Percentiles rank a stretch among this genome's conserved stretches.
Evolutionary conservation across 2,888 invertebrate species (phyloP).

Genomic region (Diarsia mendica): DNA sequence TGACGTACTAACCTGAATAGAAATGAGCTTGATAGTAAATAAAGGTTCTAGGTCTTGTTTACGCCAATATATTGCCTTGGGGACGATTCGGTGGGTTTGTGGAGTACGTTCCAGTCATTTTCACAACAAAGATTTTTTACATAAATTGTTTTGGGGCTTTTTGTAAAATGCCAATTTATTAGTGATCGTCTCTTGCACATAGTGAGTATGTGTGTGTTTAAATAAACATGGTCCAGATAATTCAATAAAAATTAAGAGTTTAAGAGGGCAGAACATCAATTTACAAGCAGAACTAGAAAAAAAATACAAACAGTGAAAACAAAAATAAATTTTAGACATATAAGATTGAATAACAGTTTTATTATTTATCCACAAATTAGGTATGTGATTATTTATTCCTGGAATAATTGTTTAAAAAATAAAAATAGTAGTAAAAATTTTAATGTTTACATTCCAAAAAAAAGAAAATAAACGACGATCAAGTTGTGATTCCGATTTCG

Average conservation of each 20-base stretch:
- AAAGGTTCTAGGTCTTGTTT: neutral
- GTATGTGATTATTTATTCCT: neutral
- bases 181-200: neutral
- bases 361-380: neutral
- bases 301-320: neutral
- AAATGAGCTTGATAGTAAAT: conserved; percentile 12
- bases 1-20: conserved; percentile 22
- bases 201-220: neutral
- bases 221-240: neutral
- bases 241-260: too few species aligned
- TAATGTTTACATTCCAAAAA: neutral
- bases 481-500: neutral
- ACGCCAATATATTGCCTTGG: neutral
- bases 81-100: neutral
- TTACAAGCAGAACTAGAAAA: neutral
- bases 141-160: neutral
- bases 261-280: neutral
- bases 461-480: neutral
- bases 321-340: neutral
- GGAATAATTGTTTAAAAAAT: neutral
- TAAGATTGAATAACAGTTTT: neutral
- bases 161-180: neutral
- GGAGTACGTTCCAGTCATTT: too few species aligned
- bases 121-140: neutral
- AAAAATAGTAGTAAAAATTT: too few species aligned